phyloP scores from a whole-genome alignment of 2,113 vertebrate genomes.

The Sisor rabdophorus region DNA sequence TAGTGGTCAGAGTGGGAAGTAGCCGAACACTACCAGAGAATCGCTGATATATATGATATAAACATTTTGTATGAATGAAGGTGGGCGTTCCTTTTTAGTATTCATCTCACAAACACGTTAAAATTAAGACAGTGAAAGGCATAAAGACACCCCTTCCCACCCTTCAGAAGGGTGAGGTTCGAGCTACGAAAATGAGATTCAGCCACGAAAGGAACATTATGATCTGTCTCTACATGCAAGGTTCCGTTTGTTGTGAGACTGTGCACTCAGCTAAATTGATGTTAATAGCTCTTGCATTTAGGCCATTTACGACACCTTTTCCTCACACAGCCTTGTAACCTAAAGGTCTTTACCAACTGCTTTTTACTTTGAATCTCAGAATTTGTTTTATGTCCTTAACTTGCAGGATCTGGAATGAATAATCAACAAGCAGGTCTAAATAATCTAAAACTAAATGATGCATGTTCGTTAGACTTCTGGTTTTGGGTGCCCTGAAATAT shows the following conservation, averaged over 20 bases:
- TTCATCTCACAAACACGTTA: too few relatives aligned
- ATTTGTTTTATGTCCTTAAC: neutral
- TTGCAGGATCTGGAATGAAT: neutral
- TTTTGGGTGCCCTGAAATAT: neutral
- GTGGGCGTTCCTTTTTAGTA: too few relatives aligned
- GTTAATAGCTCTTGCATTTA: neutral
- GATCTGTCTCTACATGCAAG: neutral
- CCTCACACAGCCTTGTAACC: neutral
- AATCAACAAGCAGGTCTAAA: neutral
- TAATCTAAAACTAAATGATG: neutral
- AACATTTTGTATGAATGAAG: too few relatives aligned
- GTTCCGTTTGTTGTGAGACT: neutral
- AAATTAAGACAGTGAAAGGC: too few relatives aligned
- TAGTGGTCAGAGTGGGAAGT: too few relatives aligned
- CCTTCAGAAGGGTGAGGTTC: neutral
- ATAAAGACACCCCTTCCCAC: neutral
- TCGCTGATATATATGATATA: too few relatives aligned
- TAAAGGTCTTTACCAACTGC: neutral
- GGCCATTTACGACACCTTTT: neutral
- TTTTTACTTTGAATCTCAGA: neutral
- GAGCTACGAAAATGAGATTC: neutral
- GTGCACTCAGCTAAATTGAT: neutral
- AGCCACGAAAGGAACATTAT: neutral
- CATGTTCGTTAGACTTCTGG: neutral
- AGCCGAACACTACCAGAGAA: too few relatives aligned